Evolutionary conservation across 2,113 vertebrate genomes (phyloP).

Genomic region (Austrofundulus limnaeus): DNA sequence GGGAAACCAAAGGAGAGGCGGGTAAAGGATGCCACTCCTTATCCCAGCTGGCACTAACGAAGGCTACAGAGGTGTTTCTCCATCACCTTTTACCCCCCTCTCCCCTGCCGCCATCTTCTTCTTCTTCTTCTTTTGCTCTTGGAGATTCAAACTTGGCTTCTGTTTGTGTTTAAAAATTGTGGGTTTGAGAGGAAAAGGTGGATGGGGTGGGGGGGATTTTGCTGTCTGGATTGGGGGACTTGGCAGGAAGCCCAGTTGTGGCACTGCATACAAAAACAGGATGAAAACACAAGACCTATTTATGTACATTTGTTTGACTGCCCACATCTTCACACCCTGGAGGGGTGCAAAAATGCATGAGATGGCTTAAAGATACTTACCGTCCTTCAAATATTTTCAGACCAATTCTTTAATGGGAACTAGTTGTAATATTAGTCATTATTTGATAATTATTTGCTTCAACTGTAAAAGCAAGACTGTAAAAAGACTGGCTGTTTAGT

Average conservation of each 20-base stretch:
- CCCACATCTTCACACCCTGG: conserved; percentile 39
- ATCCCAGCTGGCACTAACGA: conserved; percentile 3
- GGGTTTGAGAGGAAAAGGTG: conserved; percentile 38
- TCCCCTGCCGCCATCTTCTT: conserved; percentile 25
- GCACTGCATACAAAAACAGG: conserved; percentile 53
- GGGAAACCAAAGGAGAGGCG: conserved; percentile 48
- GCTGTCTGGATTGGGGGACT: conserved; percentile 2
- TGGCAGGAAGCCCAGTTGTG: conserved; percentile 52
- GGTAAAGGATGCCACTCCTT: conserved; percentile 68
- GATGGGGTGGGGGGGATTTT: conserved; percentile 16
- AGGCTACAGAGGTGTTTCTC: neutral
- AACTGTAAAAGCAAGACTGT: no score
- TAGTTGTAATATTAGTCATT: no score
- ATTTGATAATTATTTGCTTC: no score
- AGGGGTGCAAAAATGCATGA: conserved; percentile 13
- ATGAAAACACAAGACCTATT: conserved; percentile 47
- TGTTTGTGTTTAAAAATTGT: conserved; percentile 73
- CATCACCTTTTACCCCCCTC: conserved; percentile 29
- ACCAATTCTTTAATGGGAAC: no score
- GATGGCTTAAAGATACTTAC: no score
- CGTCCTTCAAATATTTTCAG: no score
- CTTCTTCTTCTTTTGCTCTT: conserved; percentile 34
- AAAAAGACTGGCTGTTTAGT: no score
- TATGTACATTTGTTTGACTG: conserved; percentile 43
- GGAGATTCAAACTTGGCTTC: conserved; percentile 31